Evolutionary conservation across 2,113 vertebrate genomes (phyloP), one percentile per base, ranked within the genome.

Genomic region (Mellivora capensis): DNA sequence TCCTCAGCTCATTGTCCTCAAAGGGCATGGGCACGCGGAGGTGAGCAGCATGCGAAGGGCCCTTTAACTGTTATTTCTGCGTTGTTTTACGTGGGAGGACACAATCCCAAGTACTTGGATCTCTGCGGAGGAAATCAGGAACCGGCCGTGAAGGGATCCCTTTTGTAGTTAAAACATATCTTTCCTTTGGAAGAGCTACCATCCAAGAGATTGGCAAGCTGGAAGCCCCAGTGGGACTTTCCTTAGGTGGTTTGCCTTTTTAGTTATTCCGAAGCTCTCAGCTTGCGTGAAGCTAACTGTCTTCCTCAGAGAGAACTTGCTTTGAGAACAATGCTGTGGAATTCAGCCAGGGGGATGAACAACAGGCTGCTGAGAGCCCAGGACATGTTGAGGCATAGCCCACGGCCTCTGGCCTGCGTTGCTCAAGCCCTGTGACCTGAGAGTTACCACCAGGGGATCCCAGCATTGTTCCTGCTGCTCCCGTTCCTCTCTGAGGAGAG

Each of bases 391-490:
- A 8, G 93, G 67, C 96, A 93, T 23, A 83, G 27, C 71, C 81
- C 4, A 4, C 44, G n/a, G 87, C 54, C 10, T 1, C 27, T 31
- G 77, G 67, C 39, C 37, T 13, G n/a, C 0, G 12, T 39, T 77
- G 69, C 95, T 87, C 89, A 82, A 54, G 57, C 83, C 27, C 74
- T 52, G 8, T 44, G 98, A 98, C 98, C 98, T 97, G 98, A 98
- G 98, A 4, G 98, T 98, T 91, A 74, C 96, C 6, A 1, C 23
- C 81, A 1, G 37, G 44, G 17, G 98, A 98, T 98, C 98, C 98
- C 98, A 98, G 97, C 97, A 98, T 98, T 99, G 98, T 99, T 99
- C 37, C 87, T 97, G 85, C 59, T 57, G 13, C 91, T 71, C 96
- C 54, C 64, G 72, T 93, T 97, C 96, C 96, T 97, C 62, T 96